Evolutionary conservation across 2,888 invertebrate species (phyloP).

Genomic region (Orchesellides sinensis): DNA sequence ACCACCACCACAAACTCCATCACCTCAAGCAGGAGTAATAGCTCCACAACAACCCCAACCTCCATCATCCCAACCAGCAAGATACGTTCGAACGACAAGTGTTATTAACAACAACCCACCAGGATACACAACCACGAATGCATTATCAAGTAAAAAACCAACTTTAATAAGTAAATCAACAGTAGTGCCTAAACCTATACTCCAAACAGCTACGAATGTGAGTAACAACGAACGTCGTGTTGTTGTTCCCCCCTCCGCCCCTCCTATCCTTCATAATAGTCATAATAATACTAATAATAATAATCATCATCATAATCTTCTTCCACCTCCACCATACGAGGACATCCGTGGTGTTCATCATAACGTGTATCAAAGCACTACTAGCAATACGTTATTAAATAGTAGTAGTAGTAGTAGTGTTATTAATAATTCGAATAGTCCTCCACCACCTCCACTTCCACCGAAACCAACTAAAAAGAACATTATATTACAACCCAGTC

Average conservation of each 20-base stretch:
- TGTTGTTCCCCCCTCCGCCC: no score
- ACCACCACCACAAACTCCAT: constrained; percentile 70
- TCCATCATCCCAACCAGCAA: constrained; percentile 80
- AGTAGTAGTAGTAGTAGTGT: not conserved
- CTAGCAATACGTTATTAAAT: not conserved
- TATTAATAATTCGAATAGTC: no score
- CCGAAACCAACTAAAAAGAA: constrained; percentile 86
- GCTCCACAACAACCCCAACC: constrained; percentile 79
- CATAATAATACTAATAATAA: not conserved
- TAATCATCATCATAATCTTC: constrained; percentile 58
- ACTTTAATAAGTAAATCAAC: constrained; percentile 98
- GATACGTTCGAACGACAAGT: constrained; percentile 78
- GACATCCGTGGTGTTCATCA: not conserved
- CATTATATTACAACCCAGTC: not conserved
- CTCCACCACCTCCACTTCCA: constrained; percentile 84
- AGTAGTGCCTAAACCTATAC: constrained; percentile 94
- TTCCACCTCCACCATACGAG: constrained; percentile 71
- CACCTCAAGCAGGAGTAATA: constrained; percentile 35
- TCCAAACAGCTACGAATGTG: constrained; percentile 97
- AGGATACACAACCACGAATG: constrained; percentile 3
- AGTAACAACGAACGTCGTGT: not conserved
- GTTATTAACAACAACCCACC: constrained; percentile 87
- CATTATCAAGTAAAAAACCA: constrained; percentile 84
- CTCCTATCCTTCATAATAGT: no score
- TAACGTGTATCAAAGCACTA: not conserved